phyloP scores from a whole-genome alignment of 2,888 invertebrate genomes.

The Rhagonycha fulva region DNA sequence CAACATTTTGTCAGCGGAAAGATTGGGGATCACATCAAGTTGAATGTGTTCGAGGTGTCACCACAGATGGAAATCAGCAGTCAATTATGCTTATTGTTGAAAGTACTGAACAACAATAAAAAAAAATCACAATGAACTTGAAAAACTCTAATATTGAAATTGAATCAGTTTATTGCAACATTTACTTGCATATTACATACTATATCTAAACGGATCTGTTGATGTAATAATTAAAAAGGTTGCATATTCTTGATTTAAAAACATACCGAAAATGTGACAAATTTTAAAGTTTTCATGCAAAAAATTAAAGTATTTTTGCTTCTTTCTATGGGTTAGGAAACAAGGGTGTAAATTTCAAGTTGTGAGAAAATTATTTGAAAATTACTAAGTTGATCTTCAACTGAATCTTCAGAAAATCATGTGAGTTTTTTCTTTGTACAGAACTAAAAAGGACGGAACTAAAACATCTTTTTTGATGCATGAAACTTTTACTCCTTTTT shows the following conservation, averaged over 20 bases:
- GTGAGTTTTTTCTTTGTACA: too few species aligned
- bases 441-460: neutral
- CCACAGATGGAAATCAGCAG: slow-evolving; percentile 64
- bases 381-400: too few species aligned
- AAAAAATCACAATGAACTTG: neutral
- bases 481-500: neutral
- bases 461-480: neutral
- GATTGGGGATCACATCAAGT: slow-evolving; percentile 88
- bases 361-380: too few species aligned
- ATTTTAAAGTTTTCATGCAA: neutral
- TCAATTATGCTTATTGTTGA: slow-evolving; percentile 88
- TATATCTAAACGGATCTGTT: neutral
- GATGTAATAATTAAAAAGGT: neutral
- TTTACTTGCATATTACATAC: neutral
- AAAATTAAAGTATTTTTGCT: neutral
- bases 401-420: too few species aligned
- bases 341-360: too few species aligned
- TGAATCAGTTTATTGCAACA: neutral
- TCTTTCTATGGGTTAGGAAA: too few species aligned
- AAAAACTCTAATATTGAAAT: neutral
- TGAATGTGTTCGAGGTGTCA: slow-evolving; percentile 75
- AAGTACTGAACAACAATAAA: slow-evolving; percentile 66
- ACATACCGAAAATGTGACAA: neutral
- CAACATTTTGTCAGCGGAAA: slow-evolving; percentile 87
- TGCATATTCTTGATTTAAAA: neutral